Percentiles rank a stretch among this genome's conserved stretches.
Conservation (phyloP, 1,140 invertebrate species). For the Diabrotica virgifera region DNA sequence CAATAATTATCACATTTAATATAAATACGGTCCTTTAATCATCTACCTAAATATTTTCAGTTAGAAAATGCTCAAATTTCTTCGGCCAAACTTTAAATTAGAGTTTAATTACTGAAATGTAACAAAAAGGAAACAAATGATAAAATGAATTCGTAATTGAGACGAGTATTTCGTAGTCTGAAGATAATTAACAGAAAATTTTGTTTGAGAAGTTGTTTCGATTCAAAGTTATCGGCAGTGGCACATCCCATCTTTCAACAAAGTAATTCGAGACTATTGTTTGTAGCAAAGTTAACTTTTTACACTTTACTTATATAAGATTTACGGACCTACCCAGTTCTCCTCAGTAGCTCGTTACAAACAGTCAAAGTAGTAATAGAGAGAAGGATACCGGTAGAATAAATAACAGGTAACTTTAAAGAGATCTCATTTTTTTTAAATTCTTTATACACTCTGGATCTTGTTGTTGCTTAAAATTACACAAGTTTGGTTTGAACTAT, state of each 20-base stretch:
- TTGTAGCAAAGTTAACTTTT: background rate
- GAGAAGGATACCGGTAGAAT: no score
- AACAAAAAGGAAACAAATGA: background rate
- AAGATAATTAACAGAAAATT: conserved; percentile 3
- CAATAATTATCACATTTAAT: no score
- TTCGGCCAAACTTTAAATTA: background rate
- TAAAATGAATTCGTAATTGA: conserved; percentile 3
- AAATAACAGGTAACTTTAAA: no score
- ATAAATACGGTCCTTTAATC: no score
- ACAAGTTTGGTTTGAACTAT: no score
- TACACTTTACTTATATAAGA: background rate
- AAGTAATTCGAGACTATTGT: conserved; percentile 3
- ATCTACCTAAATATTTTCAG: background rate
- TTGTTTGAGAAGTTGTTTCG: background rate
- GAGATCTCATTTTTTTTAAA: no score
- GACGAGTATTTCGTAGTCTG: background rate
- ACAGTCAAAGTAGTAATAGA: no score
- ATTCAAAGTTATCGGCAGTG: background rate
- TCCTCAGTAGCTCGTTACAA: background rate
- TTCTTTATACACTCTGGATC: no score
- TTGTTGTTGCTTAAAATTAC: no score
- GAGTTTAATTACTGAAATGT: background rate
- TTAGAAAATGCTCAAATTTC: background rate
- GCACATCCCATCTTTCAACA: background rate
- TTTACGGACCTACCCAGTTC: background rate